Conservation (phyloP, 2,888 invertebrate species). For the Nemapogon koenigi region DNA sequence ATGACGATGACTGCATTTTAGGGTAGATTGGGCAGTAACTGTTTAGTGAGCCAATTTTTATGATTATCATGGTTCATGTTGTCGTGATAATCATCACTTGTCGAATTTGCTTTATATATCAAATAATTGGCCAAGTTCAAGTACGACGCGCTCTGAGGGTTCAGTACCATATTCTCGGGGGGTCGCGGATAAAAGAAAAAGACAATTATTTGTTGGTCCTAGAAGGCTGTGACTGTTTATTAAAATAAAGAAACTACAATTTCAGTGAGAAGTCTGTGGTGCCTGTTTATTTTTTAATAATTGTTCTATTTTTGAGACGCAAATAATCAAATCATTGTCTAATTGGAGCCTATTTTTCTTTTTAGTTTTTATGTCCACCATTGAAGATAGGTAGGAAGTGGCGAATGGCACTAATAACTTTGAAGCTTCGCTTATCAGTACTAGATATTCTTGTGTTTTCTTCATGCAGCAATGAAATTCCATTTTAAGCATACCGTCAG, state of each 20-base stretch:
- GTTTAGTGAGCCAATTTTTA: too few relatives aligned
- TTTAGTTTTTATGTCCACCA: slow-evolving; percentile 4
- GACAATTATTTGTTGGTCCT: too few relatives aligned
- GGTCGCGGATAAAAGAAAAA: neutral
- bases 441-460: slow-evolving; percentile 14
- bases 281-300: neutral
- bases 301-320: neutral
- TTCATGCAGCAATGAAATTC: slow-evolving; percentile 16
- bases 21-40: too few relatives aligned
- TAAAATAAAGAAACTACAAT: neutral
- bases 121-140: too few relatives aligned
- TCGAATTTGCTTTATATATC: too few relatives aligned
- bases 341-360: slow-evolving; percentile 14
- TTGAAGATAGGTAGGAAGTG: slow-evolving; percentile 16
- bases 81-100: too few relatives aligned
- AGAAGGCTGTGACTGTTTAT: too few relatives aligned
- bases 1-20: too few relatives aligned
- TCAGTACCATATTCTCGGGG: too few relatives aligned
- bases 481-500: slow-evolving; percentile 19
- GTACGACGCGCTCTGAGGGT: too few relatives aligned
- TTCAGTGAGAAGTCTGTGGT: neutral
- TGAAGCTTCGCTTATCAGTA: slow-evolving; percentile 14
- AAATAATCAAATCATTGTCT: too few relatives aligned
- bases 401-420: slow-evolving; percentile 17
- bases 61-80: too few relatives aligned